Evolutionary conservation across 2,888 invertebrate species (phyloP), one percentile per base, ranked within the genome.

Genomic region (Stramonita haemastoma): DNA sequence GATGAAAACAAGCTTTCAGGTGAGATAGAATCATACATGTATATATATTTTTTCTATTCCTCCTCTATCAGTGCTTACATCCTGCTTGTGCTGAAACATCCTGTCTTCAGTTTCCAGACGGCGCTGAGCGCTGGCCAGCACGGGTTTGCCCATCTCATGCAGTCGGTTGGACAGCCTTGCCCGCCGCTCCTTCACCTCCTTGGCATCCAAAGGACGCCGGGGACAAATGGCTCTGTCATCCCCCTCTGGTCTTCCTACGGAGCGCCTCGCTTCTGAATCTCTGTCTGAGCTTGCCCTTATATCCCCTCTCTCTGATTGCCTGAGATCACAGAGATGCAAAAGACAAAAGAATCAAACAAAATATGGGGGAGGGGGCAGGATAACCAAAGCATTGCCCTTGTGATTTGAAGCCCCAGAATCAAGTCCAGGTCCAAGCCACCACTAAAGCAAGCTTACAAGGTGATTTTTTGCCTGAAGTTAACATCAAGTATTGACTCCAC

Each of bases 51-150:
- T 79, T 19, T 32, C 11, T 26, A 73, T 73, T 17, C 77, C 32
- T 32, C 77, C 32, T 32, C 77, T 26, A 32, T 17, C 77, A 26
- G 15, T 79, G 66, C 86, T 73, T 57, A 87, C 89, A 70, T 89
- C 66, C 26, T 89, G 70, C 46, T 89, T 85, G 32, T 34, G 66
- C 11, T 70, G 66, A 26, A 29, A 83, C 70, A 77, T 26, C n/a
- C 26, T 70, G 22, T 73, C 91, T 89, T 94, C 93, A 17, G 93
- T 91, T 8, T 91, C 87, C 60, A 94, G 90, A n/a, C 92, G 90
- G 85, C 91, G 91, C 81, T 92, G 90, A 26, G 93, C 84, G 26
- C 56, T 77, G n/a, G 86, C 88, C 60, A 90, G 70, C 26, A 29
- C 26, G 15, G 57, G 22, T 77, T 90, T 88, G 36, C 90, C 90